Percentiles rank a stretch among this genome's conserved stretches.
Conservation (phyloP, 2,113 vertebrate species). For the Chionomys nivalis region DNA sequence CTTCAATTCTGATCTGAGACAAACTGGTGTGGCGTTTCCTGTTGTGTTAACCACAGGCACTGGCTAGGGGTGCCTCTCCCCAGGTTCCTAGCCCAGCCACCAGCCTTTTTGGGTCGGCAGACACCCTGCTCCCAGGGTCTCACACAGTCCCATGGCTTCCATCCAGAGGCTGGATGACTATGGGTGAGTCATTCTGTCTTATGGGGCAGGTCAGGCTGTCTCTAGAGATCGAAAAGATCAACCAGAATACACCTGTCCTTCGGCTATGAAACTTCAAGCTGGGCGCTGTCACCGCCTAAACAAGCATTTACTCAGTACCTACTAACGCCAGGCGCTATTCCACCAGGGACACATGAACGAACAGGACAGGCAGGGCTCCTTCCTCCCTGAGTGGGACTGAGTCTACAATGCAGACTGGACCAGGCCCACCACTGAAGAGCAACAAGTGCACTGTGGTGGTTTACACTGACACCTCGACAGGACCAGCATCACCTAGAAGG, state of each 20-base stretch:
- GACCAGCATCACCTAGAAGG: background rate
- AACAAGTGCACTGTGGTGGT: background rate
- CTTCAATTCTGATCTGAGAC: background rate
- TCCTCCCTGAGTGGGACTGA: background rate
- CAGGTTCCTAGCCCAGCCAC: background rate
- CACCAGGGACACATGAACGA: background rate
- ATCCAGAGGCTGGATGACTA: background rate
- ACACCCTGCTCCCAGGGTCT: background rate
- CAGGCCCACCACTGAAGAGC: background rate
- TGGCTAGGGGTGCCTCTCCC: background rate
- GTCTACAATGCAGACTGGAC: background rate
- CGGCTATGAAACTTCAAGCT: background rate
- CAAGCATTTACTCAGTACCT: background rate
- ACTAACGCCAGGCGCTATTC: background rate
- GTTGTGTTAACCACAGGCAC: background rate
- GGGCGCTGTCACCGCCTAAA: background rate
- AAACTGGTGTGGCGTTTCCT: background rate
- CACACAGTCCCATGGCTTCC: background rate
- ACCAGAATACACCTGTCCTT: background rate
- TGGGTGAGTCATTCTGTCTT: no score
- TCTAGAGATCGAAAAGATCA: background rate
- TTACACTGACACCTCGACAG: background rate
- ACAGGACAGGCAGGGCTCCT: background rate
- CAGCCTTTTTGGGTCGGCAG: background rate
- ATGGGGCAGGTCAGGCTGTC: background rate